Evolutionary conservation across 2,113 vertebrate genomes (phyloP).

Genomic region (Vidua chalybeata): DNA sequence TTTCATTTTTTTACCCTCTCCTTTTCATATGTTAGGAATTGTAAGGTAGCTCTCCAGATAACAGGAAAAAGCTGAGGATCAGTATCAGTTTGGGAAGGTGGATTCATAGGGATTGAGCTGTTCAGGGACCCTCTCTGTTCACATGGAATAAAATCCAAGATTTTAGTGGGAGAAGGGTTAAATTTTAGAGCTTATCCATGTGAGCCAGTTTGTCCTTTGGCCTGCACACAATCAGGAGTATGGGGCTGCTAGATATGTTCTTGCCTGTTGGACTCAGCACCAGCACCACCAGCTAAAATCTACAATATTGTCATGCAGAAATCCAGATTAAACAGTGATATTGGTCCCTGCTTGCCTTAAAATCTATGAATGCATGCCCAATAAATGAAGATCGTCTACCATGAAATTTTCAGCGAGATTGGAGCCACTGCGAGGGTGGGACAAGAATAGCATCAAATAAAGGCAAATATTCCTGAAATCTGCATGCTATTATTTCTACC

Average conservation of each 20-base stretch:
- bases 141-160: background rate
- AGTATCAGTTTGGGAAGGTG: background rate
- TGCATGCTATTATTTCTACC: conserved; percentile 54
- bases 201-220: background rate
- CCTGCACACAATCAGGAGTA: background rate
- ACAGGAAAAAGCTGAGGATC: background rate
- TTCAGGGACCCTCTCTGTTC: background rate
- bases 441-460: conserved; percentile 67
- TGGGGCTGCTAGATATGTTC: accelerated
- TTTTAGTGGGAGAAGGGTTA: background rate
- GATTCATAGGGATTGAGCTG: background rate
- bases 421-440: background rate
- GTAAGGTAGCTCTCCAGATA: background rate
- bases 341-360: background rate
- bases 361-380: background rate
- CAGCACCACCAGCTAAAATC: background rate
- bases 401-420: background rate
- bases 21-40: background rate
- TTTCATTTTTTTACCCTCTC: background rate
- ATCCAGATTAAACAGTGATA: background rate
- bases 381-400: background rate
- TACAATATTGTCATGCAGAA: background rate
- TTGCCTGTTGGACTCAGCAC: background rate
- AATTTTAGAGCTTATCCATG: background rate
- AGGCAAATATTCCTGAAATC: conserved; percentile 53